A percentile compares a stretch with the other conserved stretches of the same genome.
phyloP scores from a whole-genome alignment of 2,797 vertebrate species.

The Gallinago nigripennis region DNA sequence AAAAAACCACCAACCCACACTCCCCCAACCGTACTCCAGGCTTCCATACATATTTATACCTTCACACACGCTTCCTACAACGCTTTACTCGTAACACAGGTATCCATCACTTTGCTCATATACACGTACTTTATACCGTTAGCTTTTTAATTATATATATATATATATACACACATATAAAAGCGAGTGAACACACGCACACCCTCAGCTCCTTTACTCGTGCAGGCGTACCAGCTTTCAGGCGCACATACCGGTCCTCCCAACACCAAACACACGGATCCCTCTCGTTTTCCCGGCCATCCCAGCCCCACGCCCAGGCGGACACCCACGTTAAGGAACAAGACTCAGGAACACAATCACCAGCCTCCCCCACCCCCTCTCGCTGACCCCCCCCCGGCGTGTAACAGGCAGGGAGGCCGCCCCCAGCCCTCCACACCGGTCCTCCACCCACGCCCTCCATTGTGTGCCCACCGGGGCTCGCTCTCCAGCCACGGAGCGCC shows the following conservation, averaged over 20 bases:
- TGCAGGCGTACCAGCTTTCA: fast-evolving
- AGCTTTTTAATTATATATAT: neutral
- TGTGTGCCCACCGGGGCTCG: neutral
- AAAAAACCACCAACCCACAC: neutral
- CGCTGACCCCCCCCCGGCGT: fast-evolving
- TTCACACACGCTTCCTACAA: neutral
- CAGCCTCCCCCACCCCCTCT: too few species aligned
- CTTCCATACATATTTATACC: neutral
- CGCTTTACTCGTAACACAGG: neutral
- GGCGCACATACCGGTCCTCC: too few species aligned
- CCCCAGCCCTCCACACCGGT: neutral
- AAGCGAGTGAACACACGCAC: fast-evolving
- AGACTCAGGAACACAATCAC: fast-evolving
- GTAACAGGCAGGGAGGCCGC: neutral
- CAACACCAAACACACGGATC: neutral
- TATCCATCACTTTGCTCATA: too few species aligned
- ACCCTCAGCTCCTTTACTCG: fast-evolving
- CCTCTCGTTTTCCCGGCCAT: fast-evolving
- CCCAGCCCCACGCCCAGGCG: neutral
- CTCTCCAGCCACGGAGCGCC: neutral
- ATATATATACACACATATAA: fast-evolving
- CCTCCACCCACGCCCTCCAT: neutral
- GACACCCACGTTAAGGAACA: too few species aligned
- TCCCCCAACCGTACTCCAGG: neutral
- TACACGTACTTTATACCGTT: fast-evolving